Conservation (phyloP, 2,113 vertebrate genomes). For the Sapayoa aenigma region DNA sequence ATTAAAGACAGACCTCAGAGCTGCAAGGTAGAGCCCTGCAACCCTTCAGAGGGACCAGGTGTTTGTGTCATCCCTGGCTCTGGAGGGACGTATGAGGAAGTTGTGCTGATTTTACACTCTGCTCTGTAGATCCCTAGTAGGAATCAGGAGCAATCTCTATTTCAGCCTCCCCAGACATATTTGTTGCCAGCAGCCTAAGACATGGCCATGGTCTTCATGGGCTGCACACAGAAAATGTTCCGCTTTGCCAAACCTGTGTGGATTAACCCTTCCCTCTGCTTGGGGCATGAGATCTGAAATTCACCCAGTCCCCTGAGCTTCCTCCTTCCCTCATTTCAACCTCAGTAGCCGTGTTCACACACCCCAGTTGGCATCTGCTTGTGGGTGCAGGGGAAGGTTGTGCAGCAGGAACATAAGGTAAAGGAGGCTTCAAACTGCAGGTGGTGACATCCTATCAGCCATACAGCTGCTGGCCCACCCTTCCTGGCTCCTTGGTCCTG, state of each 20-base stretch:
- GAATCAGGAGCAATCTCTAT: neutral
- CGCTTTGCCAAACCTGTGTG: neutral
- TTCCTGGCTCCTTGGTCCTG: neutral
- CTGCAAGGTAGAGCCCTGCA: neutral
- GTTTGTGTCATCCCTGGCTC: neutral
- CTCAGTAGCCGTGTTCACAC: neutral
- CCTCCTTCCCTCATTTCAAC: neutral
- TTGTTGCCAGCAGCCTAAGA: neutral
- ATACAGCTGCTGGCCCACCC: neutral
- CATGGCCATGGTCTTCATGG: neutral
- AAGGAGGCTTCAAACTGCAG: neutral
- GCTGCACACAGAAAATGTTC: neutral
- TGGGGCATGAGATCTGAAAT: neutral
- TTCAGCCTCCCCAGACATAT: neutral
- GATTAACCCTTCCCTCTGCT: neutral
- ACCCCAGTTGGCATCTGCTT: neutral
- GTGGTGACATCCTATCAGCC: neutral
- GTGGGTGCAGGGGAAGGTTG: neutral
- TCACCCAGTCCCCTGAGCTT: neutral
- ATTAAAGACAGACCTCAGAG: neutral
- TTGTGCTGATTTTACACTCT: neutral
- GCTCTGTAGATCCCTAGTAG: neutral
- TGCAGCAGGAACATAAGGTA: neutral
- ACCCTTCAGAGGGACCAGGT: neutral
- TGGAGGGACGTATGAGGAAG: fast-evolving